Conservation (phyloP, 2,113 vertebrate species). For the Ariopsis seemanni region DNA sequence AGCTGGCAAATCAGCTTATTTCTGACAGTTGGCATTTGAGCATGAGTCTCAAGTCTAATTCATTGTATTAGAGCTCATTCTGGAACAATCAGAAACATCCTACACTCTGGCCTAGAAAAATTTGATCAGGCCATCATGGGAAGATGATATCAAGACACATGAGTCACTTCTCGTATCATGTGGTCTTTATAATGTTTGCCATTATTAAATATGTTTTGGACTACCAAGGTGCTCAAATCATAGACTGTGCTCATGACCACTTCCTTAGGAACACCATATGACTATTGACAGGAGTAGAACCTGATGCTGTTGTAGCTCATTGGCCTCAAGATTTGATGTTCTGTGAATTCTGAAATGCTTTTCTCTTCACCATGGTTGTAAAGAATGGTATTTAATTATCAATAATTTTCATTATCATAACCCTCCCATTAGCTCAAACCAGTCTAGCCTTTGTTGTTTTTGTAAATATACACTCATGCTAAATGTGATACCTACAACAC, state of each 20-base stretch:
- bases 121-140: neutral
- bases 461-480: no score
- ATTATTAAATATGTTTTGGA: neutral
- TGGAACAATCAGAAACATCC: neutral
- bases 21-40: neutral
- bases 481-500: no score
- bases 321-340: neutral
- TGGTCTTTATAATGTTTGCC: neutral
- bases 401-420: neutral
- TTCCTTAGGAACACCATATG: neutral
- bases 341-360: neutral
- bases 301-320: neutral
- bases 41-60: neutral
- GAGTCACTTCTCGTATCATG: neutral
- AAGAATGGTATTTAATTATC: neutral
- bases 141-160: neutral
- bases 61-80: neutral
- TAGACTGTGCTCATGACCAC: neutral
- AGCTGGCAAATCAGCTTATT: neutral
- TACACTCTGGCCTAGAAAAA: neutral
- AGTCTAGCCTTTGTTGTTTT: no score
- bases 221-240: neutral
- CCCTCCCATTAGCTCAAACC: neutral
- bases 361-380: neutral
- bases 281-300: neutral